Percentiles rank a stretch among this genome's conserved stretches.
Evolutionary conservation across 2,113 vertebrate genomes (phyloP).

Genomic region (Oreocharis arfaki): DNA sequence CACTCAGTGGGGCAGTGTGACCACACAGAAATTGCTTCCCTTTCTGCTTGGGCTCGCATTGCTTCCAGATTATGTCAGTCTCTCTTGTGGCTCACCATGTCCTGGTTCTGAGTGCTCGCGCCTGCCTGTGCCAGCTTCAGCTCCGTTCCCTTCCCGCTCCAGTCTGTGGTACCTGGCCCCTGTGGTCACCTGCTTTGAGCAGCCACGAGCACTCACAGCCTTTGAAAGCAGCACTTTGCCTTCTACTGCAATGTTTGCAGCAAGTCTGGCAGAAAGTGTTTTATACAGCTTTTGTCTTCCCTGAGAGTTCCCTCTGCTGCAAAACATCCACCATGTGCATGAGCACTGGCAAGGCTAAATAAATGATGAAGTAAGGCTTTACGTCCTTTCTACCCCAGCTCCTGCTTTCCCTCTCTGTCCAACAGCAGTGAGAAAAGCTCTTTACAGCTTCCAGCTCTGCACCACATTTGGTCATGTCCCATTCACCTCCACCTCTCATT

Average conservation of each 20-base stretch:
- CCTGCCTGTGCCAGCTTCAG: background rate
- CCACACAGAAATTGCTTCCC: background rate
- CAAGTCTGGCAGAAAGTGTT: background rate
- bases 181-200: background rate
- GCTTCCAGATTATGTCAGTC: background rate
- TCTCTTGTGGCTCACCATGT: background rate
- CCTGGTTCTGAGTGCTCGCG: accelerated
- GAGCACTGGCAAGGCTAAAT: background rate
- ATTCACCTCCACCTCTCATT: background rate
- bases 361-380: background rate
- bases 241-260: background rate
- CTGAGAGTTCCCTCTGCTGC: background rate
- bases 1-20: background rate
- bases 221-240: background rate
- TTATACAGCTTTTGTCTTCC: background rate
- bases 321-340: background rate
- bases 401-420: background rate
- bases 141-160: background rate
- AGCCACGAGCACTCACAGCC: background rate
- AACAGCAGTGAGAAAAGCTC: background rate
- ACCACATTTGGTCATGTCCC: background rate
- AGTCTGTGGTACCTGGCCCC: background rate
- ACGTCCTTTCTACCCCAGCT: background rate
- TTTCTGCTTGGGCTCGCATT: background rate
- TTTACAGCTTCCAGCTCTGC: background rate